Evolutionary conservation across 2,113 vertebrate genomes (phyloP).

Genomic region (Meriones unguiculatus): DNA sequence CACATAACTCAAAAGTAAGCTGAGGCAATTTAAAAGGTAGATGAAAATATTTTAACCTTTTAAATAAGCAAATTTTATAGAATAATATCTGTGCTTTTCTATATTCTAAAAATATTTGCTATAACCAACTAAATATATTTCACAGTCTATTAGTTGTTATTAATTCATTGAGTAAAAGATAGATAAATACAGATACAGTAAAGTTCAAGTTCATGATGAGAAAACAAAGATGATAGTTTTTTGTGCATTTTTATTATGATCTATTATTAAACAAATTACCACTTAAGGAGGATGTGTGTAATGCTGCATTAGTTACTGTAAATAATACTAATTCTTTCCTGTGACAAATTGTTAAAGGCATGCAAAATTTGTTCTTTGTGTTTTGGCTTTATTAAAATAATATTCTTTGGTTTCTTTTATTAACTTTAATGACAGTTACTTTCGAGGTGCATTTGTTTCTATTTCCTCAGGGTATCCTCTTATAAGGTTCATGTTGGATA

Average conservation of each 20-base stretch:
- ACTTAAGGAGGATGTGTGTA: not conserved
- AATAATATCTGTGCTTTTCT: not conserved
- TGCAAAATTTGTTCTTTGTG: not conserved
- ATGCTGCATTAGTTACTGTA: not conserved
- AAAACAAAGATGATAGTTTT: not conserved
- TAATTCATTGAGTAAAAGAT: slow-evolving; percentile 11
- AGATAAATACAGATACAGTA: not conserved
- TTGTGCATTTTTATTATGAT: not conserved
- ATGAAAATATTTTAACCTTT: not conserved
- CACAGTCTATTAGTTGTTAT: not conserved
- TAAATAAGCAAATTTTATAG: slow-evolving; percentile 22
- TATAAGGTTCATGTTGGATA: not conserved
- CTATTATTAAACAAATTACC: not conserved
- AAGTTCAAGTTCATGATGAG: not conserved
- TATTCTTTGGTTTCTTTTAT: slow-evolving; percentile 3
- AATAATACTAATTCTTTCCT: slow-evolving; percentile 40
- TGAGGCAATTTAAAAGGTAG: not conserved
- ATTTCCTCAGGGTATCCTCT: slow-evolving; percentile 12
- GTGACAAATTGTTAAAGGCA: not conserved
- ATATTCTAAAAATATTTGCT: not conserved
- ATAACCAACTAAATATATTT: not conserved
- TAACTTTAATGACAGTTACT: slow-evolving; percentile 1
- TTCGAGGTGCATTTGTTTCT: not conserved
- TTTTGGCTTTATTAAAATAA: not conserved
- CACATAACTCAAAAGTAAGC: not conserved